Evolutionary conservation across 2,888 invertebrate genomes (phyloP), one percentile per base, ranked within the genome.

Genomic region (Tolmerus cingulatus): DNA sequence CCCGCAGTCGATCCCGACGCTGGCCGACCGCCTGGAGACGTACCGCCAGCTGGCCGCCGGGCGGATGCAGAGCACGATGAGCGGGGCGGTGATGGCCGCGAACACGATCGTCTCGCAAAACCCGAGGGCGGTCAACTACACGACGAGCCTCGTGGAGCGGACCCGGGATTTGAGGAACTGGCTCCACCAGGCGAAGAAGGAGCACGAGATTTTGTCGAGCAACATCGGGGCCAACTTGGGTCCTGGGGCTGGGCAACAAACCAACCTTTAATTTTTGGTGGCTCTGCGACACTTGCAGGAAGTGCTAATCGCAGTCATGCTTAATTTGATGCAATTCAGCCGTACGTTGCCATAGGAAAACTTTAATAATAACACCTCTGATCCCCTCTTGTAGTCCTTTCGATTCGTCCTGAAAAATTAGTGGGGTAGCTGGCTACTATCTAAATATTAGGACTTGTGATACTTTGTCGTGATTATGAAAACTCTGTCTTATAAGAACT

Each of bases 91-190:
- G 90, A 90, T 94, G 89, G 90, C 93, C 90, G 92, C 92, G 81
- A 92, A 92, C 77, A 93, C 92, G 2, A 92, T 92, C 46, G 92
- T 92, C 4, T 92, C 92, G 2, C 93, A 92, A 89, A 91, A 91
- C 88, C 91, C 92, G 2, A 89, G 92, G 2, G 92, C 92, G 12
- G 94, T 94, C 37, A 94, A 94, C 85, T 94, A 94, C 30, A 94
- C 95, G 1, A 94, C 95, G 8, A 95, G 94, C 86, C 91, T 95
- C 86, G 95, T 95, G 79, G 95, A 95, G 90, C 93, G 95, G 51
- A 95, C 95, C 1, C 93, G 95, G 87, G 95, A 95, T 90, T 92
- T 95, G 88, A 93, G 95, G 88, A 95, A 95, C 90, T 95, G 95
- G 95, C 91, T 95, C 87, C 93, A 95, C 19, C 95, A 95, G 89